Conservation (phyloP, 2,888 invertebrate species). For the Lithophane ornitopus region DNA sequence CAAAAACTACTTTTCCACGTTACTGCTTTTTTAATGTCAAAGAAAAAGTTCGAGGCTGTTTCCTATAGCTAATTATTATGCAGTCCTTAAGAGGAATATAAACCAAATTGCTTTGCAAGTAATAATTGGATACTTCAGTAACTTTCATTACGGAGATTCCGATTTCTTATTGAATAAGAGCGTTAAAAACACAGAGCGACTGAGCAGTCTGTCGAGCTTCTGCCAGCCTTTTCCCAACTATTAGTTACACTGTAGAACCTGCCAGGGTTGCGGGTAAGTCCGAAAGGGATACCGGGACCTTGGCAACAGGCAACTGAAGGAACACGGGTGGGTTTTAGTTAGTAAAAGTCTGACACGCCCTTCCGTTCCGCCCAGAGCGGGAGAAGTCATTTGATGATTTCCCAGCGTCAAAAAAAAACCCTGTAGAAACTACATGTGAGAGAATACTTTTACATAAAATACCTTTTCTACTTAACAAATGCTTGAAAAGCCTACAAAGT, state of each 20-base stretch:
- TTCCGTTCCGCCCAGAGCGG: no score
- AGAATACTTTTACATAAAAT: not conserved
- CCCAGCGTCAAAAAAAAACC: no score
- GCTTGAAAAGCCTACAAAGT: not conserved
- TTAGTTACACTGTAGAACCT: no score
- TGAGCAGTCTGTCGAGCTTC: not conserved
- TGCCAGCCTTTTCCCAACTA: no score
- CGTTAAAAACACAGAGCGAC: not conserved
- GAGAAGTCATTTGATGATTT: no score
- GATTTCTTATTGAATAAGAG: not conserved
- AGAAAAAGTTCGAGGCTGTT: not conserved
- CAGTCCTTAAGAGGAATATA: not conserved
- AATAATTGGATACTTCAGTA: not conserved
- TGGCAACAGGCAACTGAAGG: no score
- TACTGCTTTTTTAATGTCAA: not conserved
- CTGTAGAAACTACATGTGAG: not conserved
- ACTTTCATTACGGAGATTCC: not conserved
- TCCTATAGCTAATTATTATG: not conserved
- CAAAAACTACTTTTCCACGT: constrained; percentile 14
- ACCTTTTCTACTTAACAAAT: not conserved
- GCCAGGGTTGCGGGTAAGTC: no score
- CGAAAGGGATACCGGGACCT: no score
- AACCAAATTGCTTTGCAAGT: not conserved
- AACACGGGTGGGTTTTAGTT: no score
- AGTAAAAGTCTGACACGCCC: no score